phyloP scores from a whole-genome alignment of 2,113 vertebrate genomes.

The Indicator maculatus region DNA sequence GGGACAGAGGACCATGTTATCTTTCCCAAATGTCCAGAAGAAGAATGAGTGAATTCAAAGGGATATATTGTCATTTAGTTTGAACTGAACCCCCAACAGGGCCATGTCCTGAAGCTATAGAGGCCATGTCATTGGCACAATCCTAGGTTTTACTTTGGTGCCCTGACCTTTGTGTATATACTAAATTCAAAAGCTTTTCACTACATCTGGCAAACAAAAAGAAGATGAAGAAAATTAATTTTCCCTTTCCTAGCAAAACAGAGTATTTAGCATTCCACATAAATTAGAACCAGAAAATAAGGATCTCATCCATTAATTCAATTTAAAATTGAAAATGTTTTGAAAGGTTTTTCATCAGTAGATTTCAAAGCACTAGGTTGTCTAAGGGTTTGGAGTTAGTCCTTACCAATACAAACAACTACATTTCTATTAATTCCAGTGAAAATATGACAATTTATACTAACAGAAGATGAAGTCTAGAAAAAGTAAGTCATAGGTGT shows the following conservation, averaged over 20 bases:
- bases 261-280: conserved; percentile 50
- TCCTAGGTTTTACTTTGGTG: not conserved
- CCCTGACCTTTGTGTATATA: conserved; percentile 47
- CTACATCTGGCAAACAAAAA: conserved; percentile 53
- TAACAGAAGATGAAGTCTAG: not conserved
- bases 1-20: not conserved
- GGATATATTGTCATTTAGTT: conserved; percentile 38
- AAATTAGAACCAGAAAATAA: conserved; percentile 55
- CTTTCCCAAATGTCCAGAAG: conserved; percentile 44
- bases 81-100: conserved; percentile 33
- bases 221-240: conserved; percentile 49
- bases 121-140: conserved; percentile 28
- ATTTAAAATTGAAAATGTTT: conserved; percentile 38
- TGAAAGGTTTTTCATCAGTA: conserved; percentile 8
- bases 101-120: conserved; percentile 59
- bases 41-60: conserved; percentile 59
- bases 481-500: not conserved
- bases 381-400: not conserved
- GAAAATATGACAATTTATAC: not conserved
- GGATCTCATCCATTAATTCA: conserved; percentile 25
- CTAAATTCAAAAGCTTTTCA: conserved; percentile 51
- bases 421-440: not conserved
- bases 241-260: conserved; percentile 2
- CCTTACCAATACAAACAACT: not conserved
- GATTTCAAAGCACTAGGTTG: not conserved